Base-by-base conservation (phyloP, 1,140 invertebrate genomes). In the Dysdera silvatica region DNA sequence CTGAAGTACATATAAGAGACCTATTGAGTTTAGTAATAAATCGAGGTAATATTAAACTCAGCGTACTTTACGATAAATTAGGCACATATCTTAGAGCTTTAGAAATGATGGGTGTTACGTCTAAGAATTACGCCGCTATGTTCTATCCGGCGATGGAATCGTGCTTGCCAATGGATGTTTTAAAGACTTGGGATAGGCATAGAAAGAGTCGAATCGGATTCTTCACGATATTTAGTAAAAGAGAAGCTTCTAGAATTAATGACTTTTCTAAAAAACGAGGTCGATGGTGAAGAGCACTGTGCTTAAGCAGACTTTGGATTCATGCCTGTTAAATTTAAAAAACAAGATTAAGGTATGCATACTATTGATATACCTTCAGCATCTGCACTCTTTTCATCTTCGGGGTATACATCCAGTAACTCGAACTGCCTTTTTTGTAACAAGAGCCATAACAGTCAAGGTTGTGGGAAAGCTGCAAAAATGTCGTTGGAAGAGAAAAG, bases 91-190 rank as follows among this genome's bases (percentile, higher is more conserved):
- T 56, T 12, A 23, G 37, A 41, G 33, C 33, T 18, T 24, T 56
- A 51, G 73, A 49, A 28, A 56, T 14, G 7, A 18, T 56, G 24
- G 43, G 56, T 1, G 41, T 48, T 18, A 35, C 31, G 8, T 35
- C 16, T 7, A 0, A 20, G 5, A 59, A 59, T 12, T 49, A 23
- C 35, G 56, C 56, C 26, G 43, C 43, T 4, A 48, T 59, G 43
- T 16, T 49, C 7, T 48, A 48, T 20, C 57, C 57, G 10, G 7
- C 51, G 14, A 35, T 60, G 2, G 47, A 59, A 28, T 59, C 29
- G 3, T 48, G 56, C 37, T 23, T 59, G 3, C 56, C 43, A 23
- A 23, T n/a, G 16, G 45, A 59, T 20, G 4, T 33, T 35, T 28
- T 59, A 14, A 48, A 33, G 24, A 26, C 31, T 35, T 31, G 56